Base-by-base conservation (phyloP, 1,140 invertebrate species). In the Argopecten irradians region DNA sequence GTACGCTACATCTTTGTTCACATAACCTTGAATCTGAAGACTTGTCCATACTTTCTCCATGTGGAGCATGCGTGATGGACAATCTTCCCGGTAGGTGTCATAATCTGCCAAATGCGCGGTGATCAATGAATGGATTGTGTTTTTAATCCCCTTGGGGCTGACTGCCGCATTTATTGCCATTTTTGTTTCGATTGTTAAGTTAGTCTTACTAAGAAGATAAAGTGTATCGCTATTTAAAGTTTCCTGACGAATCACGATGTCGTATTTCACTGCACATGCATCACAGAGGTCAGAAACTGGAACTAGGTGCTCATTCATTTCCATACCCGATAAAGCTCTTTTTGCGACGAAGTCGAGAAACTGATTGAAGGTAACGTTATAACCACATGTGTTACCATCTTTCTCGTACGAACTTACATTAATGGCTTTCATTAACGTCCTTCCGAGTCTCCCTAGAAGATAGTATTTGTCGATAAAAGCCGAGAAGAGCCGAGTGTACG, bases 281-380 rank as follows among this genome's bases (percentile, higher is more conserved):
- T 71, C 55, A 71, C 55, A 71, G 19, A 71, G 55, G 55, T 71
- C 55, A 71, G 55, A 71, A 71, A 71, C 55, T n/a, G 55, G 55
- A 28, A 71, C 16, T 28, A 71, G 7, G n/a, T 71, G 55, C 28
- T 71, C 55, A 11, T 71, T n/a, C n/a, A 71, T 28, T 71, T 71
- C 3, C 7, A 1, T 3, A n/a, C 55, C 55, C 28, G 22, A 3
- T 7, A 71, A 71, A 71, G n/a, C 55, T 28, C 1, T n/a, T 7
- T 28, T n/a, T n/a, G 22, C 28, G 55, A 71, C n/a, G 22, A 28
- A 5, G 5, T 71, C 55, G 5, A 71, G 55, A 71, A 71, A 71
- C 55, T 71, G 55, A 71, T 28, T 28, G 28, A 71, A 71, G 1
- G 55, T 71, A 2, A 71, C 55, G n/a, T 71, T 71, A 11, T 71